phyloP scores from a whole-genome alignment of 1,140 invertebrate species.

The Idris sp. region DNA sequence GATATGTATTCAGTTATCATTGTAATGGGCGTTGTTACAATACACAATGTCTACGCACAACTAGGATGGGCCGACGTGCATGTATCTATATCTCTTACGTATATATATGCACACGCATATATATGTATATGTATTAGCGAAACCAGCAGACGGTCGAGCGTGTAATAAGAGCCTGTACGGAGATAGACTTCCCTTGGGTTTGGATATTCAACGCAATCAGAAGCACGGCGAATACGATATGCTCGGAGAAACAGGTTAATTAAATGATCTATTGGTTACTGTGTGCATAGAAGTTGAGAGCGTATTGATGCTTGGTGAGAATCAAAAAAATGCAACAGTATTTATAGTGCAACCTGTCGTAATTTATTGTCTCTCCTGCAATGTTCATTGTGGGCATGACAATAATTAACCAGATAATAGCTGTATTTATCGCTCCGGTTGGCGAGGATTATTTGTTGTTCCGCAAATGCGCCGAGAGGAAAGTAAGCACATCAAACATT shows the following conservation, averaged over 20 bases:
- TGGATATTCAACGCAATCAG: constrained; percentile 62
- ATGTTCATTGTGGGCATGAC: constrained; percentile 44
- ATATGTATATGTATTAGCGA: constrained; percentile 42
- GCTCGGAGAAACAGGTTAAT: constrained; percentile 63
- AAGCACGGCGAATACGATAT: constrained; percentile 60
- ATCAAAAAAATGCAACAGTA: constrained; percentile 36
- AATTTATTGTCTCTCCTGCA: constrained; percentile 47
- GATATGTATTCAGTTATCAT: constrained; percentile 23
- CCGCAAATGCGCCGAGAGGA: constrained; percentile 31
- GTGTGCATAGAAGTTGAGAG: constrained; percentile 49
- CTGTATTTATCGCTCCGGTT: constrained; percentile 54
- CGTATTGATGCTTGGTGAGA: constrained; percentile 47
- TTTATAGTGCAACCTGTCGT: constrained; percentile 49
- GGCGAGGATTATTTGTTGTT: constrained; percentile 53
- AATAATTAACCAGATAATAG: constrained; percentile 60
- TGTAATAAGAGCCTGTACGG: constrained; percentile 60
- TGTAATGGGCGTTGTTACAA: constrained; percentile 24
- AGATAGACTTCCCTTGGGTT: constrained; percentile 63
- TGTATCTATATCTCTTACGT: constrained; percentile 7
- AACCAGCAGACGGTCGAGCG: constrained; percentile 54
- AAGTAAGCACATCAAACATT: constrained; percentile 21
- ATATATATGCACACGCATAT: constrained; percentile 9
- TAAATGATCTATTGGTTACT: constrained; percentile 62
- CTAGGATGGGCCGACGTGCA: constrained; percentile 33
- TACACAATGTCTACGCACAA: constrained; percentile 36